These are phyloP conservation scores for Eulemur mongoz DNA, from an alignment of 2,797 vertebrate genomes.

Conservation along the genomic window DNA sequence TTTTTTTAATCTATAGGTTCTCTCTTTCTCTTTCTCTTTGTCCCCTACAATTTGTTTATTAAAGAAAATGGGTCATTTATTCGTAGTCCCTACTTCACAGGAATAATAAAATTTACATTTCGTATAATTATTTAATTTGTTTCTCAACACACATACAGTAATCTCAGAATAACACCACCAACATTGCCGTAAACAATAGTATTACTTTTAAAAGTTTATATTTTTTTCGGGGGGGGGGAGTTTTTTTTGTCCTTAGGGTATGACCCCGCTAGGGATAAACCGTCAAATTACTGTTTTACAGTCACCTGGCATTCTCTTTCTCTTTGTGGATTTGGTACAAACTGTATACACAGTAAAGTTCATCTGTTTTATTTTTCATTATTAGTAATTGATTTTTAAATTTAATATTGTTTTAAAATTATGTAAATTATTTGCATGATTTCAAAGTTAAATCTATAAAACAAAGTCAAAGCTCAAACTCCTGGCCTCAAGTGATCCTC, in stretches of 20 bases:
- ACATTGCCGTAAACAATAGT: not conserved
- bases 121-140: not conserved
- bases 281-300: not conserved
- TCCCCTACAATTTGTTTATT: not conserved
- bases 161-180: not conserved
- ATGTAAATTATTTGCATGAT: slow-evolving; percentile 33
- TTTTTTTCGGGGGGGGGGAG: not conserved
- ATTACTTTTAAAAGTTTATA: not conserved
- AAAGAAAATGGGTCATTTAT: slow-evolving; percentile 24
- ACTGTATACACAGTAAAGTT: not conserved
- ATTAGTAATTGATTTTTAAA: slow-evolving; percentile 1
- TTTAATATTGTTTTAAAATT: slow-evolving; percentile 59
- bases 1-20: not conserved
- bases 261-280: not conserved
- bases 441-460: slow-evolving; percentile 32
- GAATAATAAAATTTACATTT: not conserved
- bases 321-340: slow-evolving; percentile 5
- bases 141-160: not conserved
- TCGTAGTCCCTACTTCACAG: not conserved
- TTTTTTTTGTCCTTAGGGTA: not conserved
- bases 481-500: no score
- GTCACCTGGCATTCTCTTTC: not conserved
- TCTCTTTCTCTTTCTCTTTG: not conserved
- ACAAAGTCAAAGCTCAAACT: not conserved
- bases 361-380: slow-evolving; percentile 41